Evolutionary conservation across 37 sponge, comb jelly and placozoan species (phyloP), one percentile per base, ranked within the genome.

Genomic region (Mnemiopsis leidyi): DNA sequence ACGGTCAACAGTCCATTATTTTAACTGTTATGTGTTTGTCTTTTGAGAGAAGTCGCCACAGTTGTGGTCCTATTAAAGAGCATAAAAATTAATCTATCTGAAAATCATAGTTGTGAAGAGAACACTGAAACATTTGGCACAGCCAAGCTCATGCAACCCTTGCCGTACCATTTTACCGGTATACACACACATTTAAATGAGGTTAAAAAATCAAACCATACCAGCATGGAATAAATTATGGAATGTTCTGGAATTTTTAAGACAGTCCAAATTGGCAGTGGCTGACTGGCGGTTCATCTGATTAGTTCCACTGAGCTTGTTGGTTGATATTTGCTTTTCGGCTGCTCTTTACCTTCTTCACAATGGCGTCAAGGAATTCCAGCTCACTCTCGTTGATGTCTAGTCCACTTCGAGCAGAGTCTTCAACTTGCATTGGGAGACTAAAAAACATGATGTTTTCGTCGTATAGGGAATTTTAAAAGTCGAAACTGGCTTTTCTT

Each of bases 301-400:
- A 48, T 69, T 25, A 69, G 29, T 69, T 69, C 73, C 73, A 69
- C 29, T 69, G 73, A 3, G 82, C 5, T 7, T 34, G 3, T 16
- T 32, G 82, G 33, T 31, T 31, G 5, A 48, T 5, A 13, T 48
- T 48, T 32, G 36, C 21, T 30, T 79, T 79, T 1, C 82, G 23
- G 21, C 36, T 79, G 21, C 82, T 79, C 38, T 79, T 79, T 30
- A 79, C 82, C 21, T 79, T 79, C 82, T 79, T 79, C 36, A 79
- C 36, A 23, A 79, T 33, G 3, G 82, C 36, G 29, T 79, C 82
- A 13, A 79, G 82, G 82, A 79, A 79, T 21, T 79, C 82, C 36
- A 79, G 37, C 21, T 79, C 82, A 2, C 37, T 32, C 38, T 79
- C 82, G 37, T 35, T 79, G 33, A 79, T 79, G 29, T 79, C 82